Conservation (phyloP, 64 coral and sea anemone species). For the Stylophora pistillata region DNA sequence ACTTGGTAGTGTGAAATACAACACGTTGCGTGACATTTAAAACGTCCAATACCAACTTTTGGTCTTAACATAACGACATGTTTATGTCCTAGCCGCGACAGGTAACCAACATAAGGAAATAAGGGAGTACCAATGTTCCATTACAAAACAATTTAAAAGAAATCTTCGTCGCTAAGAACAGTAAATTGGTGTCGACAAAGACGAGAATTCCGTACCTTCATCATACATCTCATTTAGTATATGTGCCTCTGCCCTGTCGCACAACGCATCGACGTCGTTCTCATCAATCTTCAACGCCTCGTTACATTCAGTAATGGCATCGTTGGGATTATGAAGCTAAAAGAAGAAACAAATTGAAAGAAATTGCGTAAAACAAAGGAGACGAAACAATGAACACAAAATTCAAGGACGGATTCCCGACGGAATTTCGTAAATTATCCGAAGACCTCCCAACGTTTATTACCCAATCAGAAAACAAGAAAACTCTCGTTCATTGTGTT, state of each 20-base stretch:
- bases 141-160: background rate
- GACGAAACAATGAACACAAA: background rate
- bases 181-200: background rate
- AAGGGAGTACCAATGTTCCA: background rate
- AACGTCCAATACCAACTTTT: too few species aligned
- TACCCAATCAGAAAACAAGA: background rate
- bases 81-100: too few species aligned
- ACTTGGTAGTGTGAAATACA: too few species aligned
- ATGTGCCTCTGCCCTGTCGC: constrained; percentile 91
- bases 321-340: constrained; percentile 68
- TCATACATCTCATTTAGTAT: constrained; percentile 91
- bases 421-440: background rate
- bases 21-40: too few species aligned
- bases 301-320: constrained; percentile 86
- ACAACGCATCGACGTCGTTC: constrained; percentile 94
- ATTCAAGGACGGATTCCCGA: background rate
- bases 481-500: too few species aligned
- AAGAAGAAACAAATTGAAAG: background rate
- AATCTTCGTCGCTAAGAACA: background rate
- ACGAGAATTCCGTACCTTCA: constrained; percentile 62
- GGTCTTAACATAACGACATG: too few species aligned
- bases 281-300: constrained; percentile 81
- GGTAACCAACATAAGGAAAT: too few species aligned
- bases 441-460: background rate
- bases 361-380: background rate